Evolutionary conservation across 2,888 invertebrate species (phyloP), one percentile per base, ranked within the genome.

Genomic region (Melipona beecheii): DNA sequence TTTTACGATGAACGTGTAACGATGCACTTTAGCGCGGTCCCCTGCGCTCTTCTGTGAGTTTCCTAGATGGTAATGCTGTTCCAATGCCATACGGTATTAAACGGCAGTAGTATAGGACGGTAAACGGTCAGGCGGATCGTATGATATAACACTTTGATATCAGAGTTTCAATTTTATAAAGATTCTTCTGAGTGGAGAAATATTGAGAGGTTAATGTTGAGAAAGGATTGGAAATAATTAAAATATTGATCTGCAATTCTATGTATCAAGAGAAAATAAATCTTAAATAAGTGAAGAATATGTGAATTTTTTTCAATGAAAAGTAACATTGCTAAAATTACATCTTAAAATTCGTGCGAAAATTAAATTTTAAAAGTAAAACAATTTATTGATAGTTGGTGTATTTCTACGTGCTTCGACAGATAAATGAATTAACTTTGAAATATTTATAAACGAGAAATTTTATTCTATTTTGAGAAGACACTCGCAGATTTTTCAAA

Each of bases 1-100:
- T 92, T 91, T 91, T 89, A 87, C 89, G 84, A 87, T 86, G 87
- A 85, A 70, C 77, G 73, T 81, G 80, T 81, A 86, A 79, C 82
- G 81, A 75, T 81, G 83, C 81, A 88, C 84, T 88, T 88, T 82
- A 73, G 36, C 66, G 79, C 54, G 76, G 78, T 76, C 75, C 78
- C 60, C n/a, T 70, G 75, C 43, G 43, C 87, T 87, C 85, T 87
- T 87, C 66, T 52, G 43, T 69, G 56, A 81, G 69, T 84, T 87
- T 80, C 81, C 81, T 76, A 79, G 80, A 73, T 78, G 83, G 77
- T 84, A 72, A 76, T 80, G 77, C 73, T 85, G 76, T 79, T 80
- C 73, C 81, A 75, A 77, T 86, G 74, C 73, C 70, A 31, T 36
- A 49, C 66, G 27, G 66, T 58, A 71, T 72, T 75, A 83, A 76